Conservation (phyloP, 2,113 vertebrate species). For the Scomber japonicus region DNA sequence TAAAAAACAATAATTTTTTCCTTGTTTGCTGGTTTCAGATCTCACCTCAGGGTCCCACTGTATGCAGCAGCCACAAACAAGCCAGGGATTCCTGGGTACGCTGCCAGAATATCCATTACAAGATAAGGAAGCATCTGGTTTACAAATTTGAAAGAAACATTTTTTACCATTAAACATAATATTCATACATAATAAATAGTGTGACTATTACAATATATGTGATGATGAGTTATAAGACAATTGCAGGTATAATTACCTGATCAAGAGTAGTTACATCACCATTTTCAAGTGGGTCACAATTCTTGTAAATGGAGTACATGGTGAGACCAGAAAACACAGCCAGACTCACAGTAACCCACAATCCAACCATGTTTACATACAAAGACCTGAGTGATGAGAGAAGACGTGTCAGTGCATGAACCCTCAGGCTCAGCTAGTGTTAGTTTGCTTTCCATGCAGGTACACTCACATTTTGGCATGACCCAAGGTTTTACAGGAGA, state of each 20-base stretch:
- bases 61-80: conserved; percentile 97
- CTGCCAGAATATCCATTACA: conserved; percentile 92
- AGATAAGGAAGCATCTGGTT: conserved; percentile 94
- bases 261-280: conserved; percentile 74
- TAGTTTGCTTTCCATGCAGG: not conserved
- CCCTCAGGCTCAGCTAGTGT: not conserved
- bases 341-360: conserved; percentile 84
- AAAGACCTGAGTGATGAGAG: conserved; percentile 77
- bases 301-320: conserved; percentile 87
- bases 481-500: conserved; percentile 83
- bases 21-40: not conserved
- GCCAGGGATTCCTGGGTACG: conserved; percentile 92
- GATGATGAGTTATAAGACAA: not conserved
- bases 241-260: conserved; percentile 75
- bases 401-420: conserved; percentile 29
- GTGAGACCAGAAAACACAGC: conserved; percentile 84
- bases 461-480: conserved; percentile 86
- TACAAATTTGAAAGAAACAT: conserved; percentile 1
- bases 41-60: conserved; percentile 97
- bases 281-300: conserved; percentile 84
- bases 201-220: not conserved
- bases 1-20: not conserved
- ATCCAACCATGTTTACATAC: conserved; percentile 86
- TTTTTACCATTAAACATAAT: not conserved
- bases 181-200: not conserved